Evolutionary conservation across 2,888 invertebrate genomes (phyloP).

Genomic region (Neoscelio sp.): DNA sequence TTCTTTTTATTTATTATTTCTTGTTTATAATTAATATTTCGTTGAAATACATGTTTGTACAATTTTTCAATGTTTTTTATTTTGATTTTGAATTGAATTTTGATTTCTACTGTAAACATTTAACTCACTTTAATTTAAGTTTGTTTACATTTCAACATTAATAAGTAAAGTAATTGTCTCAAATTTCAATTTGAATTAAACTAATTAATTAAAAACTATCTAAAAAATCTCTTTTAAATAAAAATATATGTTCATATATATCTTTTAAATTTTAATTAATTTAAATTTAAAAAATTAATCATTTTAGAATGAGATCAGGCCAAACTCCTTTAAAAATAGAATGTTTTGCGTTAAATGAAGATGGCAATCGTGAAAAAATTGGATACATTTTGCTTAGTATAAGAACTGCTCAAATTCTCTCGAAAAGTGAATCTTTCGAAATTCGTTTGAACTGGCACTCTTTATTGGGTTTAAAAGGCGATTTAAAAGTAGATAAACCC

Average conservation of each 20-base stretch:
- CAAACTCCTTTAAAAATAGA: conserved; percentile 90
- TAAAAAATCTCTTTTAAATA: background rate
- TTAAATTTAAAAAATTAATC: background rate
- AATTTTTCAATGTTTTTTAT: too few species aligned
- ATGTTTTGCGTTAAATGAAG: conserved; percentile 85
- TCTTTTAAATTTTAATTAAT: too few species aligned
- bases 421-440: conserved; percentile 83
- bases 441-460: conserved; percentile 79
- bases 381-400: conserved; percentile 89
- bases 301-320: conserved; percentile 87
- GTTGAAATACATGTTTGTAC: too few species aligned
- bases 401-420: conserved; percentile 88
- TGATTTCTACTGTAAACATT: too few species aligned
- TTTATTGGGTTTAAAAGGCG: conserved; percentile 79
- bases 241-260: conserved; percentile 1
- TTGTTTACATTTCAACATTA: too few species aligned
- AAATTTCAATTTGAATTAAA: too few species aligned
- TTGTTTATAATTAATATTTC: too few species aligned
- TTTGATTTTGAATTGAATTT: too few species aligned
- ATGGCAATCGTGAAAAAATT: conserved; percentile 86
- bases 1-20: too few species aligned
- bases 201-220: too few species aligned
- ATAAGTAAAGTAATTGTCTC: too few species aligned
- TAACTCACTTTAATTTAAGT: too few species aligned
- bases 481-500: conserved; percentile 79